Evolutionary conservation across 2,797 vertebrate species (phyloP).

Genomic region (Etheostoma nigrum): DNA sequence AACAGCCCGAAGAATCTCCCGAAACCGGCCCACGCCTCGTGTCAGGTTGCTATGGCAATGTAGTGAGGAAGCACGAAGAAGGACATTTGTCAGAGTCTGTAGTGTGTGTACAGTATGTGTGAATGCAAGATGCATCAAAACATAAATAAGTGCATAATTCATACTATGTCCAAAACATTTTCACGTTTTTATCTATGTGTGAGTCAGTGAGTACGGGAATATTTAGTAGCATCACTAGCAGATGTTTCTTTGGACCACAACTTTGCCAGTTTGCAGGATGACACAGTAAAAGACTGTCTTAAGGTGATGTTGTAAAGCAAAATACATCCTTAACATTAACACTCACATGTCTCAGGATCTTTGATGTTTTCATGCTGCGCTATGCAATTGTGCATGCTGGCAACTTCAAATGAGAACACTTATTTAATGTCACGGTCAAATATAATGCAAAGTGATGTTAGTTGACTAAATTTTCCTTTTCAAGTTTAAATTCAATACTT

Average conservation of each 20-base stretch:
- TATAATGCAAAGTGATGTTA: neutral
- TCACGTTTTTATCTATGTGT: neutral
- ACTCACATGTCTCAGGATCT: neutral
- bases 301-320: neutral
- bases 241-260: neutral
- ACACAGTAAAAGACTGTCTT: conserved; percentile 3
- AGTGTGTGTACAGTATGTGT: neutral
- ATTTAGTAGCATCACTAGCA: neutral
- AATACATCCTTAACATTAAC: neutral
- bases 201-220: neutral
- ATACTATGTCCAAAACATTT: neutral
- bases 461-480: neutral
- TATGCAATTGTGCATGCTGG: neutral
- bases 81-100: conserved; percentile 12
- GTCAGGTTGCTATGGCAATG: conserved; percentile 91
- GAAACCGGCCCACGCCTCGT: conserved; percentile 94
- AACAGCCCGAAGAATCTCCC: conserved; percentile 95
- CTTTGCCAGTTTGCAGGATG: neutral
- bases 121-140: neutral
- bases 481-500: neutral
- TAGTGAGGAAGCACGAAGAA: conserved; percentile 21
- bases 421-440: neutral
- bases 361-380: neutral
- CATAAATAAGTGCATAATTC: neutral
- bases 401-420: neutral